Evolutionary conservation across 2,888 invertebrate species (phyloP), one percentile per base, ranked within the genome.

Genomic region (Adineta ricciae): DNA sequence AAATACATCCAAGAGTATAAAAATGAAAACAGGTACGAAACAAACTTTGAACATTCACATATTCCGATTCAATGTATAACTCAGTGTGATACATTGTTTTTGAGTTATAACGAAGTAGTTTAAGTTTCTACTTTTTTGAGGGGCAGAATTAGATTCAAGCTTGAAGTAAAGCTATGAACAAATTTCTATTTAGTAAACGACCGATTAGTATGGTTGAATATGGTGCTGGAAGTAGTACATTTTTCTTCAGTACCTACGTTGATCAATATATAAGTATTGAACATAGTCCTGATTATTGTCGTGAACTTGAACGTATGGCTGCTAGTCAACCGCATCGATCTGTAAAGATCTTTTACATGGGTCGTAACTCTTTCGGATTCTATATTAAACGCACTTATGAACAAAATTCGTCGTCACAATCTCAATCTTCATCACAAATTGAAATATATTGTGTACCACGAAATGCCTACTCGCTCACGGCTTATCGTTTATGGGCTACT

Each of bases 201-300:
- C 27, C 27, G 27, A 27, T 64, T 14, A 27, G 27, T 32, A 64
- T 64, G 64, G 64, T 64, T 64, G 64, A 64, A 64, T 64, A 32
- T 64, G 64, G 64, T 64, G 64, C 64, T 64, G 64, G 64, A 16
- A 64, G 64, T 32, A 64, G 64, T 64, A 64, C 64, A 64, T 64
- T 64, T 64, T 64, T 64, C 64, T 64, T 64, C 4, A 64, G 64
- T 64, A 14, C 16, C 2, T 64, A 32, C 32, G 64, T 64, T 64
- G 64, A 64, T 64, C 27, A 27, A 32, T 64, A 64, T 32, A n/a
- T 64, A 27, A 64, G 64, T 16, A 64, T 64, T 32, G 64, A 64
- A 64, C 64, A 64, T 64, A 64, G 64, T 64, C 64, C 19, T 32
- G 64, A 64, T 64, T 64, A 64, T 64, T 64, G 64, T 32, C 64